Percentiles rank a stretch among this genome's conserved stretches.
phyloP scores from a whole-genome alignment of 92 coral and sea anemone genomes.

The Desmophyllum pertusum region DNA sequence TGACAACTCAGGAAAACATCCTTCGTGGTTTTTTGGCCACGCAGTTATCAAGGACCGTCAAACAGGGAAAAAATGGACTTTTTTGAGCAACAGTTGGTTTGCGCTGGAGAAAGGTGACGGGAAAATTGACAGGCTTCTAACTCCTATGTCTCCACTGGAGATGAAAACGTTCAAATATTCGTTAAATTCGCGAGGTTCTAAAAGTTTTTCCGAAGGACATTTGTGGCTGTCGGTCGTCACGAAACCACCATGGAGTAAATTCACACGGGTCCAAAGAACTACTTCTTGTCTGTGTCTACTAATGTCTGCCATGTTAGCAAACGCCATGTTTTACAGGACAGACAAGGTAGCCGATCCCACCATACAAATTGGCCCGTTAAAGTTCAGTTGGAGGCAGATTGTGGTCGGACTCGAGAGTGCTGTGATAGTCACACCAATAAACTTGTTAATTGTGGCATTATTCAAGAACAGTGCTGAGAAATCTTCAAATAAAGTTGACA shows the following conservation, averaged over 20 bases:
- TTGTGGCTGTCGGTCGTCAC: constrained; percentile 85
- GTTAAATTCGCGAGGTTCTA: constrained; percentile 60
- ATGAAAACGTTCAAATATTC: constrained; percentile 62
- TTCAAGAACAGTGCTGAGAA: constrained; percentile 62
- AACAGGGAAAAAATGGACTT: constrained; percentile 54
- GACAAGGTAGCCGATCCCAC: constrained; percentile 67
- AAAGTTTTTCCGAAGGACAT: constrained; percentile 80
- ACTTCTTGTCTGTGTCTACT: constrained; percentile 77
- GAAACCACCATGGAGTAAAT: constrained; percentile 73
- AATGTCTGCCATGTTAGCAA: constrained; percentile 79
- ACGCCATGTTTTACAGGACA: constrained; percentile 77
- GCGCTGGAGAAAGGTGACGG: constrained; percentile 83
- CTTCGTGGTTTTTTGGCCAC: constrained; percentile 76
- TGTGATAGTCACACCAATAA: constrained; percentile 77
- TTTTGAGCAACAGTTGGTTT: constrained; percentile 74
- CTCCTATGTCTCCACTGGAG: constrained; percentile 57
- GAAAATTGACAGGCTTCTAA: constrained; percentile 64
- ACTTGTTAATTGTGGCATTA: constrained; percentile 62
- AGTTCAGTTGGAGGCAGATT: constrained; percentile 80
- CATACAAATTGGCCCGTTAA: constrained; percentile 82
- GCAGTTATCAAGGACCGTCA: constrained; percentile 46
- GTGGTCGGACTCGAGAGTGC: constrained; percentile 74
- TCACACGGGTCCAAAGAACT: constrained; percentile 83
- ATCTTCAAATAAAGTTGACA: neutral
- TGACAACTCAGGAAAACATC: constrained; percentile 75